Evolutionary conservation across 2,113 vertebrate species (phyloP).

Genomic region (Tragelaphus scriptus): DNA sequence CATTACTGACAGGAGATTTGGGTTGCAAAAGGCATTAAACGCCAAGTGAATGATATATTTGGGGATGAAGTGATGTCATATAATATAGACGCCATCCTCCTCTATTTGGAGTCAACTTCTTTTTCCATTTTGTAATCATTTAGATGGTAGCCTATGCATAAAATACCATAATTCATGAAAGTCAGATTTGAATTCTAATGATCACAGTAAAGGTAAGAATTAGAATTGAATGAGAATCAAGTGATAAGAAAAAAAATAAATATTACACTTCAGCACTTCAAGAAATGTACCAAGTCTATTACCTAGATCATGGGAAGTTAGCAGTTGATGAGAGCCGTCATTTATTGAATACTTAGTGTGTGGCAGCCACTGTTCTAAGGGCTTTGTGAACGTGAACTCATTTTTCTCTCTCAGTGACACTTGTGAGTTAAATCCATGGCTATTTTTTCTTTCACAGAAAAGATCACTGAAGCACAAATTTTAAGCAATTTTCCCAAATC

Average conservation of each 20-base stretch:
- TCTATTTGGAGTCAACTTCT: neutral
- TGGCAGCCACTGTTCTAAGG: neutral
- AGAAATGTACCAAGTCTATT: neutral
- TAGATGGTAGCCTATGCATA: neutral
- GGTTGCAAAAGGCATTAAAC: neutral
- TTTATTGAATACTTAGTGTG: neutral
- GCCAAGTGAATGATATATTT: neutral
- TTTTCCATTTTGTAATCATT: neutral
- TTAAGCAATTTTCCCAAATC: neutral
- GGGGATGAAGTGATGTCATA: neutral
- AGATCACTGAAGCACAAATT: neutral
- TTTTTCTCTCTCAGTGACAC: neutral
- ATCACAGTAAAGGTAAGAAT: neutral
- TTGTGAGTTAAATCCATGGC: neutral
- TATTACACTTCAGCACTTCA: neutral
- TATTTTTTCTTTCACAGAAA: neutral
- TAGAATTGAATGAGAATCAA: neutral
- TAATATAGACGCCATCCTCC: accelerated
- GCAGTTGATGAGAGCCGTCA: neutral
- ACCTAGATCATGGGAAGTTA: neutral
- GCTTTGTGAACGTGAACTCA: neutral
- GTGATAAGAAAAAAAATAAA: neutral
- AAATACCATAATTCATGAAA: neutral
- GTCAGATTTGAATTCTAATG: neutral
- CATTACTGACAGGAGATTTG: neutral